Evolutionary conservation across 2,888 invertebrate genomes (phyloP), one percentile per base, ranked within the genome.

Genomic region (Chloroclysta siterata): DNA sequence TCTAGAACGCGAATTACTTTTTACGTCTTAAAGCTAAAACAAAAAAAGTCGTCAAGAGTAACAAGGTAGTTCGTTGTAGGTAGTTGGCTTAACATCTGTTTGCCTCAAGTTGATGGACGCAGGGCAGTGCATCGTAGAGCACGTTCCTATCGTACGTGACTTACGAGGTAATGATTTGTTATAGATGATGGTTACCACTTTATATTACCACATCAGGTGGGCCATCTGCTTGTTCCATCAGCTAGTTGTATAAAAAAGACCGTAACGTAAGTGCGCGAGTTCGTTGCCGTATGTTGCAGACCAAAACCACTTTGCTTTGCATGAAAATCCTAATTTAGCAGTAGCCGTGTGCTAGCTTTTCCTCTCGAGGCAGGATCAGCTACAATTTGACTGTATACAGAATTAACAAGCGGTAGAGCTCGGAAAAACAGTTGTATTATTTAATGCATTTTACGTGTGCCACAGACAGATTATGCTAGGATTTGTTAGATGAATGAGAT

Each of bases 261-360:
- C 33, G 5, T 6, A 56, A n/a, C 39, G 28, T 41, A 28, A 28
- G 13, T 33, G 42, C 5, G 17, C 42, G 57, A 17, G 48, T 22
- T 22, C 41, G 10, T 13, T 39, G 0, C 52, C 58, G 53, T 63
- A 36, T 63, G 50, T 63, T 33, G 14, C 6, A 36, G 39, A n/a
- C 22, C 29, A 29, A 59, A 62, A 59, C 64, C 68, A 73, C 59
- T 74, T 70, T 60, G 69, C 68, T 74, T 78, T 73, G 72, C 75
- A 75, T 69, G 70, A 74, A 77, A 77, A 78, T 75, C 71, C 72
- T 64, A 66, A 68, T 70, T 72, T 70, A 70, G 53, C 60, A 64
- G 64, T 60, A 53, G 65, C 63, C 60, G 60, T 57, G 62, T 56
- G 60, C 62, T 53, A 65, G 63, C 60, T 39, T 60, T 68, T 55